These are phyloP conservation scores for Podargus strigoides DNA, from an alignment of 2,797 vertebrate genomes.

Conservation along the genomic window DNA sequence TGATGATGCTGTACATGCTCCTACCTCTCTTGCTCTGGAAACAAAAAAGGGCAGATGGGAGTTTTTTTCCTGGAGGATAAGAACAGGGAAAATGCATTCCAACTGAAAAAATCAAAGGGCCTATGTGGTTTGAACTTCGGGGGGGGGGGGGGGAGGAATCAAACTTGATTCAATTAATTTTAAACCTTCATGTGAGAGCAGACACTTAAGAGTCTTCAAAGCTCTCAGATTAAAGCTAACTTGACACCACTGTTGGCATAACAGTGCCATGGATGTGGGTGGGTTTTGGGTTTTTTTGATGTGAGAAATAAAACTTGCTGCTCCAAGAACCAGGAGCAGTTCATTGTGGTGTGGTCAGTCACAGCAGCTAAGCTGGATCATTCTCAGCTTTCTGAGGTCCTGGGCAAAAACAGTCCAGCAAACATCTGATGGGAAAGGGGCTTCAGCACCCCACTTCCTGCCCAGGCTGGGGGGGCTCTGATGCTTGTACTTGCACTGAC, in stretches of 20 bases:
- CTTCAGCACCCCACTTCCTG: background rate
- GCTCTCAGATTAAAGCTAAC: background rate
- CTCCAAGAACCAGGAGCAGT: background rate
- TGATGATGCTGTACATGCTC: background rate
- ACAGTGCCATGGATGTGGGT: background rate
- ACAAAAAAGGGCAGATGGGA: background rate
- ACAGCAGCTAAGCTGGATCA: background rate
- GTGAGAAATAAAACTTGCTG: background rate
- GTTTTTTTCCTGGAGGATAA: background rate
- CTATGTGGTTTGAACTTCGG: background rate
- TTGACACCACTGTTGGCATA: background rate
- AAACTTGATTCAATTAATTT: background rate
- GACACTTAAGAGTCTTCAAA: background rate
- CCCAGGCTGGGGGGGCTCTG: background rate
- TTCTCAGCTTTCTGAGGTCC: background rate
- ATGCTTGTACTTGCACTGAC: background rate
- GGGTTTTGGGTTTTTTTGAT: no score
- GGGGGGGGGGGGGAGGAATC: background rate
- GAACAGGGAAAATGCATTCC: background rate
- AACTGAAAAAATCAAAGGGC: background rate
- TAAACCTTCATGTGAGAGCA: background rate
- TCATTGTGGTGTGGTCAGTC: background rate
- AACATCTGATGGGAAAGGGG: background rate
- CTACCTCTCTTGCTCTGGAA: background rate
- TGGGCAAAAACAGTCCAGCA: background rate